A percentile compares a stretch with the other conserved stretches of the same genome.
These are phyloP conservation scores for Sebastes fasciatus DNA, from an alignment of 2,113 vertebrate genomes.

Conservation along the genomic window DNA sequence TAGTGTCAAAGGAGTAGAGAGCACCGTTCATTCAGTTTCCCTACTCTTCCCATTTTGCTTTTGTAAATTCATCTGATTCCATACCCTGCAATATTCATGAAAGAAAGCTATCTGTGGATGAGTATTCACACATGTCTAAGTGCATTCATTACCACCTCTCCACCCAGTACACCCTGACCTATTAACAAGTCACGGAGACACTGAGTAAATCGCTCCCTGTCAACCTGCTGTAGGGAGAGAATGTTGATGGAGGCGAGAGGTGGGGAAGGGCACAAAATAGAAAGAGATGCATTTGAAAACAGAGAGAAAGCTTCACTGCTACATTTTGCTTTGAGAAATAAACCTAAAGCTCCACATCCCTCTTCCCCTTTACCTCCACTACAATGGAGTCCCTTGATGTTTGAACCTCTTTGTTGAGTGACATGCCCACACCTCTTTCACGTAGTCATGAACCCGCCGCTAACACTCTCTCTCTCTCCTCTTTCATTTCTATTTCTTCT, in stretches of 20 bases:
- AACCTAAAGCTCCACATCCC: constrained; percentile 24
- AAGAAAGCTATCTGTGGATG: neutral
- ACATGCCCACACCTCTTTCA: constrained; percentile 39
- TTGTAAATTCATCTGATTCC: neutral
- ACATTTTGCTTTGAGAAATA: constrained; percentile 45
- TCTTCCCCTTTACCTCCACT: constrained; percentile 22
- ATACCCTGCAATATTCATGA: constrained; percentile 1
- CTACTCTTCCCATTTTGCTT: neutral
- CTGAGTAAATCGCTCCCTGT: constrained; percentile 25
- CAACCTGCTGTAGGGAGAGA: constrained; percentile 9
- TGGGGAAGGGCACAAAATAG: constrained; percentile 11
- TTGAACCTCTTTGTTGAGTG: constrained; percentile 42
- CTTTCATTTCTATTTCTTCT: constrained; percentile 16
- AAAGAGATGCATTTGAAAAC: constrained; percentile 27
- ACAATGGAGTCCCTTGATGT: constrained; percentile 39
- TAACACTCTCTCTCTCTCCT: neutral
- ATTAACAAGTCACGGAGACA: constrained; percentile 31
- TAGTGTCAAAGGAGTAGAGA: too few species aligned
- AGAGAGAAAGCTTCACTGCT: constrained; percentile 39
- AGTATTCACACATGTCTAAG: neutral
- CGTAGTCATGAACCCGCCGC: constrained; percentile 8
- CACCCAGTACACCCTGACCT: constrained; percentile 15
- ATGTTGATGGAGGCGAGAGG: constrained; percentile 15
- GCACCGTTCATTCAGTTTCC: neutral
- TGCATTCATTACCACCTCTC: neutral